Conservation (phyloP, 2,888 invertebrate genomes). For the Drosophila picticornis region DNA sequence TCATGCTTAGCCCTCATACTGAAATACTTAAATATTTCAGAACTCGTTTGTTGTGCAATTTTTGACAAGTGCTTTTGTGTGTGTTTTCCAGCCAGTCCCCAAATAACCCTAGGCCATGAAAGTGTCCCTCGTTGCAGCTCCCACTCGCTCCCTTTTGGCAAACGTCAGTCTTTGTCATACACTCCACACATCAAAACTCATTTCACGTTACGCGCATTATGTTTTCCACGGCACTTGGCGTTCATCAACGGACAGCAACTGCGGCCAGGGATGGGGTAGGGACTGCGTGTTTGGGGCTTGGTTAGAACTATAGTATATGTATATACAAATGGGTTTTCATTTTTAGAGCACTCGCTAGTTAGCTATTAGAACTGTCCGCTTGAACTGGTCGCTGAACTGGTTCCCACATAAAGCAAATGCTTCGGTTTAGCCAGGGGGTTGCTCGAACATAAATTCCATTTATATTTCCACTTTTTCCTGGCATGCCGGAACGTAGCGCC, state of each 20-base stretch:
- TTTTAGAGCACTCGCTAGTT: constrained; percentile 42
- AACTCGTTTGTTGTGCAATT: constrained; percentile 16
- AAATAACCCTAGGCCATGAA: constrained; percentile 60
- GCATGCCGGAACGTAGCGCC: constrained; percentile 33
- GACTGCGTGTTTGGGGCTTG: constrained; percentile 52
- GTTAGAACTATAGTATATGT: constrained; percentile 56
- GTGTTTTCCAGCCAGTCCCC: constrained; percentile 34
- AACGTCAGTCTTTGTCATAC: constrained; percentile 38
- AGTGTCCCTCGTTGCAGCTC: constrained; percentile 39
- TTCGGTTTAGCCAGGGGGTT: constrained; percentile 28
- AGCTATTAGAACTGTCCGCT: constrained; percentile 62
- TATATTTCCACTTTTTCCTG: constrained; percentile 61
- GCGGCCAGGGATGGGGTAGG: constrained; percentile 27
- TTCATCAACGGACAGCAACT: constrained; percentile 71
- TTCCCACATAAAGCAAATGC: constrained; percentile 60
- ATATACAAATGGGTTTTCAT: constrained; percentile 6
- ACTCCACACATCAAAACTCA: constrained; percentile 70
- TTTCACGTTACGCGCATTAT: constrained; percentile 79
- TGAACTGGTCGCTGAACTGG: constrained; percentile 49
- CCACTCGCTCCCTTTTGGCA: constrained; percentile 37
- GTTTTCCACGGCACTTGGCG: constrained; percentile 75
- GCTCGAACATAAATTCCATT: constrained; percentile 77
- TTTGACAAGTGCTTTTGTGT: constrained; percentile 37
- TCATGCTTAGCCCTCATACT: too few relatives aligned
- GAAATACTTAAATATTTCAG: constrained; percentile 11